phyloP scores from a whole-genome alignment of 2,113 vertebrate genomes.

The Gnathonemus longibarbis region DNA sequence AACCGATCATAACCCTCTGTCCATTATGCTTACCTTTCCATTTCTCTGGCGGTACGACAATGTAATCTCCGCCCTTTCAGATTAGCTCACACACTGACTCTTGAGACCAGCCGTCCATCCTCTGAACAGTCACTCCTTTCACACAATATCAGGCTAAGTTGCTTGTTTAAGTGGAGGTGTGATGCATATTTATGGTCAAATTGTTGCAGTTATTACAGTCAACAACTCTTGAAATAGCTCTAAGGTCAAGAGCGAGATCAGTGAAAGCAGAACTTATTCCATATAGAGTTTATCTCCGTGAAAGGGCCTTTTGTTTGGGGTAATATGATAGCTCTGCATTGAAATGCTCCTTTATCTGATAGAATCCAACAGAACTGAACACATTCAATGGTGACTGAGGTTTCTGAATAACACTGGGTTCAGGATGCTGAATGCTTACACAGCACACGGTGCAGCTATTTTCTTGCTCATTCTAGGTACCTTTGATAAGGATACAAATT shows the following conservation, averaged over 20 bases:
- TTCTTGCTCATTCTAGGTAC: background rate
- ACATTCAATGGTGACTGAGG: conserved; percentile 36
- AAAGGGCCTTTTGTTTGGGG: background rate
- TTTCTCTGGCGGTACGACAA: background rate
- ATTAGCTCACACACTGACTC: background rate
- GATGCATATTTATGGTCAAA: background rate
- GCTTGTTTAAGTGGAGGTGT: background rate
- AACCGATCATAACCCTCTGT: background rate
- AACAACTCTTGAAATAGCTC: background rate
- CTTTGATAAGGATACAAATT: background rate
- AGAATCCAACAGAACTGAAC: conserved; percentile 41
- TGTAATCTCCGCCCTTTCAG: background rate
- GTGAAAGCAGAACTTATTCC: background rate
- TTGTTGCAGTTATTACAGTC: background rate
- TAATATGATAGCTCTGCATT: conserved; percentile 6
- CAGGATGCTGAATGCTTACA: background rate
- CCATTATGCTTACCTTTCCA: background rate
- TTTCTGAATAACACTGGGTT: conserved; percentile 18
- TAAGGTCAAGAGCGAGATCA: background rate
- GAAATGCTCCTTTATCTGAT: background rate
- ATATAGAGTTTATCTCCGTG: background rate
- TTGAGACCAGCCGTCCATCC: background rate
- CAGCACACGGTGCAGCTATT: background rate
- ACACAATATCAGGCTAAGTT: background rate
- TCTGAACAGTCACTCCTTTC: background rate